Conservation (phyloP, 2,113 vertebrate species). For the Thryonomys swinderianus region DNA sequence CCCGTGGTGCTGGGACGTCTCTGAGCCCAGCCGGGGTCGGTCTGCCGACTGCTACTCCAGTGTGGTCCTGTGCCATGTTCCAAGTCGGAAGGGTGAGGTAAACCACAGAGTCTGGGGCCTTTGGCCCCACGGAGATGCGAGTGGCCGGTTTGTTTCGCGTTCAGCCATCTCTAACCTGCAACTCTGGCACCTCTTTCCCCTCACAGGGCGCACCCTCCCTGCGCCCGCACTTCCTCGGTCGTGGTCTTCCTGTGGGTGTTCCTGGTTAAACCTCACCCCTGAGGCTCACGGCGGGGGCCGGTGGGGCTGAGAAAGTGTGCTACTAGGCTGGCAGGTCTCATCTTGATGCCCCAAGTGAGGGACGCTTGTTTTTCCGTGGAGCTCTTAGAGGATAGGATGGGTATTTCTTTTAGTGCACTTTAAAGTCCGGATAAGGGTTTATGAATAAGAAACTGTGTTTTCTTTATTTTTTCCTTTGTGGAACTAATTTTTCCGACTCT, state of each 20-base stretch:
- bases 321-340: background rate
- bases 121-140: background rate
- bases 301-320: background rate
- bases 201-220: too few species aligned
- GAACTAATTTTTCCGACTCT: background rate
- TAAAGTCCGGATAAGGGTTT: background rate
- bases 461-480: background rate
- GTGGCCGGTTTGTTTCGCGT: background rate
- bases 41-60: accelerated
- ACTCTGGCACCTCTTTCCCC: background rate
- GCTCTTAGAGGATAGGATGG: background rate
- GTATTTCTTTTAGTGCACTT: background rate
- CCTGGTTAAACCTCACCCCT: background rate
- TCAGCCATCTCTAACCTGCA: background rate
- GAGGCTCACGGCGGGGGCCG: accelerated
- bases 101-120: background rate
- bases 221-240: background rate
- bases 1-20: background rate
- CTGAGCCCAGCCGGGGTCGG: background rate
- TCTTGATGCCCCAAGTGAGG: background rate
- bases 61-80: accelerated
- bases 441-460: background rate
- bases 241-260: background rate
- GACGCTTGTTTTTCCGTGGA: background rate
- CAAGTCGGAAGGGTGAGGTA: background rate